These are phyloP conservation scores for Wasmannia auropunctata DNA, from an alignment of 1,140 invertebrate species.

Conservation along the genomic window DNA sequence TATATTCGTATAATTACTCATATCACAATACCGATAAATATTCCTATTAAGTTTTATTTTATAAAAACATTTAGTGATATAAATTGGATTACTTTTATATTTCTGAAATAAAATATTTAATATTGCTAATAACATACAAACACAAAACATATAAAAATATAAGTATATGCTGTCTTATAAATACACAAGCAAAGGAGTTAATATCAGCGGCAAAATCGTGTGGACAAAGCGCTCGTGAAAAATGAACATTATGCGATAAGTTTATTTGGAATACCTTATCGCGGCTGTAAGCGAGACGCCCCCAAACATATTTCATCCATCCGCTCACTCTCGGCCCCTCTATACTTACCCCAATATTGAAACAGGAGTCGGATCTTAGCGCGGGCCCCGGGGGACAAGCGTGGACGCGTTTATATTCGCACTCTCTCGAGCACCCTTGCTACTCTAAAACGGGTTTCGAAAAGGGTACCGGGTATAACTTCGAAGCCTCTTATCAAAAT, in stretches of 20 bases:
- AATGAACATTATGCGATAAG: slow-evolving; percentile 62
- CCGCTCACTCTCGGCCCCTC: slow-evolving; percentile 54
- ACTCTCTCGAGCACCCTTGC: slow-evolving; percentile 72
- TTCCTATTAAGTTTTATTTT: background rate
- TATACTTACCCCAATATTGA: slow-evolving; percentile 78
- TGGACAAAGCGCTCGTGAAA: slow-evolving; percentile 19
- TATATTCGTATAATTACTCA: background rate
- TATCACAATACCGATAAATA: background rate
- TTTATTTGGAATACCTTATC: slow-evolving; percentile 68
- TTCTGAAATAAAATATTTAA: background rate
- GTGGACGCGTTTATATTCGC: slow-evolving; percentile 84
- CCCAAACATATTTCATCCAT: slow-evolving; percentile 63
- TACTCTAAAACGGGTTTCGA: slow-evolving; percentile 23
- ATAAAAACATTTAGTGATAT: background rate
- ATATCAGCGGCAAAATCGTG: background rate
- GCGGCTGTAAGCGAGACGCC: slow-evolving; percentile 34
- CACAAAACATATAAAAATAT: background rate
- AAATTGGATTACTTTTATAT: background rate
- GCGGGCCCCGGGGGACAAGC: slow-evolving; percentile 71
- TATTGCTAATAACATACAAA: background rate
- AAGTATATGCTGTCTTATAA: background rate
- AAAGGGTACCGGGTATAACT: slow-evolving; percentile 75
- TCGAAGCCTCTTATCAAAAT: slow-evolving; percentile 84
- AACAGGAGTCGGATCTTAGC: slow-evolving; percentile 80
- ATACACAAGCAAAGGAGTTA: slow-evolving; percentile 9